Evolutionary conservation across 2,797 vertebrate species (phyloP).

Genomic region (Pteropus rufus): DNA sequence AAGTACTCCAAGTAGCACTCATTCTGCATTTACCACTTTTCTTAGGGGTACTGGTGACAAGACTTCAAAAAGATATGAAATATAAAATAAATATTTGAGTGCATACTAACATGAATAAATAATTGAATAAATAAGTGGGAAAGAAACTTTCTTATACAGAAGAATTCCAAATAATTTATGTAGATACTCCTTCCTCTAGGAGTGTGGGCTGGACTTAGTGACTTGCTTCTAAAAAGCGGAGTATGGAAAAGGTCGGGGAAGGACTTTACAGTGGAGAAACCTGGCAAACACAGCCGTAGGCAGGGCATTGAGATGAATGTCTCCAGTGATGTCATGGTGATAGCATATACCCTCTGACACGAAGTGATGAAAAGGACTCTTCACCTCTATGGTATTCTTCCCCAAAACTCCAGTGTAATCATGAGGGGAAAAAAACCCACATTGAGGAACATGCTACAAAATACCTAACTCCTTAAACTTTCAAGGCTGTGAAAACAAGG

Average conservation of each 20-base stretch:
- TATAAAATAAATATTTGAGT: not conserved
- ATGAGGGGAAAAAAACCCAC: not conserved
- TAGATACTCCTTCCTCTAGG: not conserved
- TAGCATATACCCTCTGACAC: fast-evolving
- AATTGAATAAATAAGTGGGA: not conserved
- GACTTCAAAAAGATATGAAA: not conserved
- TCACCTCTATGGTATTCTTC: not conserved
- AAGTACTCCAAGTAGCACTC: not conserved
- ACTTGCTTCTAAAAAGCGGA: not conserved
- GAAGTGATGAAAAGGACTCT: not conserved
- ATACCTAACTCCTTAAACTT: not conserved
- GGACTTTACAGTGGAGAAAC: no score
- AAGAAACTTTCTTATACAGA: not conserved
- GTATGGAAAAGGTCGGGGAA: fast-evolving
- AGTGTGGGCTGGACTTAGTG: not conserved
- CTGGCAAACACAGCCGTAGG: not conserved
- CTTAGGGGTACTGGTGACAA: not conserved
- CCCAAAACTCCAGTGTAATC: not conserved
- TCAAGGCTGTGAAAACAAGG: not conserved
- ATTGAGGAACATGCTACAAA: not conserved
- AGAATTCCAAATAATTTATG: not conserved
- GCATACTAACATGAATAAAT: not conserved
- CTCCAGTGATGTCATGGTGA: not conserved
- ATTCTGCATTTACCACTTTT: not conserved
- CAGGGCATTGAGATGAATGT: not conserved